Evolutionary conservation across 2,113 vertebrate genomes (phyloP).

Genomic region (Rousettus leschenaultii): DNA sequence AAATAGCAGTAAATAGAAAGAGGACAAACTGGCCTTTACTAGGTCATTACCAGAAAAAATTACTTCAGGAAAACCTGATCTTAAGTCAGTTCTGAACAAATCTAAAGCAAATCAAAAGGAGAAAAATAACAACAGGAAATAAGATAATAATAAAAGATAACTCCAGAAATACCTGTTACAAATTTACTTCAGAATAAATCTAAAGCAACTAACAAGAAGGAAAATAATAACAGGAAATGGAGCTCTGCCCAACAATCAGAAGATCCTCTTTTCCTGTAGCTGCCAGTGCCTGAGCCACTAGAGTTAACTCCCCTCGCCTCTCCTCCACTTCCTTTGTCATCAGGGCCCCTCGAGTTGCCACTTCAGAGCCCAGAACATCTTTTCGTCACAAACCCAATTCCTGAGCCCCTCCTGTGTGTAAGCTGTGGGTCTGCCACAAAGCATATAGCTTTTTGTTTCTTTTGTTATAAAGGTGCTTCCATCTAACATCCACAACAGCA

Average conservation of each 20-base stretch:
- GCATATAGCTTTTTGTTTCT: neutral
- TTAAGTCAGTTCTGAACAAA: conserved; percentile 34
- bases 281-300: neutral
- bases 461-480: neutral
- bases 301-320: fast-evolving
- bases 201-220: neutral
- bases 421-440: neutral
- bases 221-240: neutral
- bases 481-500: neutral
- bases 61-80: neutral
- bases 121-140: neutral
- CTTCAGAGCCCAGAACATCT: neutral
- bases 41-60: neutral
- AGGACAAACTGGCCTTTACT: neutral
- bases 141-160: neutral
- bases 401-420: neutral
- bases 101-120: conserved; percentile 30
- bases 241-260: neutral
- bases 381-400: neutral
- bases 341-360: fast-evolving
- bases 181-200: conserved; percentile 38
- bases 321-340: neutral
- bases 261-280: neutral
- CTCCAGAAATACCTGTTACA: neutral
- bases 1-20: neutral